Evolutionary conservation across 1,140 invertebrate species (phyloP).

Genomic region (Pseudomyrmex concolor): DNA sequence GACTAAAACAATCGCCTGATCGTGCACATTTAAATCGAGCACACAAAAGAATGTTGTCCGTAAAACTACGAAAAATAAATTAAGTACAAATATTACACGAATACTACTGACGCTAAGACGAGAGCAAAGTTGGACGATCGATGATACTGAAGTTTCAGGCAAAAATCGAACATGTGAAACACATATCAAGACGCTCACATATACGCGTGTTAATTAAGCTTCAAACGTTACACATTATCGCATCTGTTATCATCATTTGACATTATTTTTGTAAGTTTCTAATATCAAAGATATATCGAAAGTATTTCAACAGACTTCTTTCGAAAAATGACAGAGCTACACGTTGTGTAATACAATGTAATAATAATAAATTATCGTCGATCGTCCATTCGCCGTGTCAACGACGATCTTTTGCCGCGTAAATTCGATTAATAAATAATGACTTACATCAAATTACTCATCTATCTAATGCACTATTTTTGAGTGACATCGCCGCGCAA

Average conservation of each 20-base stretch:
- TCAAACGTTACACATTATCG: neutral
- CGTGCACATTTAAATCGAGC: slow-evolving; percentile 1
- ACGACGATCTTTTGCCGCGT: slow-evolving; percentile 56
- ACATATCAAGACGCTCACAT: neutral
- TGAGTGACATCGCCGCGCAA: slow-evolving; percentile 31
- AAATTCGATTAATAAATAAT: slow-evolving; percentile 74
- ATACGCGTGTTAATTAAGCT: neutral
- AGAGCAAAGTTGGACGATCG: slow-evolving; percentile 64
- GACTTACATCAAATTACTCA: slow-evolving; percentile 74
- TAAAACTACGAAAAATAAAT: slow-evolving; percentile 72
- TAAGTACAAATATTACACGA: slow-evolving; percentile 70
- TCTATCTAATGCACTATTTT: slow-evolving; percentile 71
- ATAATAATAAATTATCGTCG: slow-evolving; percentile 43
- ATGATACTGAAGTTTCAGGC: slow-evolving; percentile 30
- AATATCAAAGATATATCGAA: no score
- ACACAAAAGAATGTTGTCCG: slow-evolving; percentile 65
- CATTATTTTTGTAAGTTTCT: neutral
- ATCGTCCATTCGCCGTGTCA: slow-evolving; percentile 56
- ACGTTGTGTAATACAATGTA: neutral
- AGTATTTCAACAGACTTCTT: neutral
- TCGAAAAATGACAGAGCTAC: neutral
- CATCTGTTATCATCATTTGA: no score
- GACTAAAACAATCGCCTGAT: slow-evolving; percentile 13
- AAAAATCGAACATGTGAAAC: neutral
- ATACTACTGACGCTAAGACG: slow-evolving; percentile 66